These are phyloP conservation scores for Cheilosia vulpina DNA, from an alignment of 2,888 invertebrate species.

Conservation along the genomic window DNA sequence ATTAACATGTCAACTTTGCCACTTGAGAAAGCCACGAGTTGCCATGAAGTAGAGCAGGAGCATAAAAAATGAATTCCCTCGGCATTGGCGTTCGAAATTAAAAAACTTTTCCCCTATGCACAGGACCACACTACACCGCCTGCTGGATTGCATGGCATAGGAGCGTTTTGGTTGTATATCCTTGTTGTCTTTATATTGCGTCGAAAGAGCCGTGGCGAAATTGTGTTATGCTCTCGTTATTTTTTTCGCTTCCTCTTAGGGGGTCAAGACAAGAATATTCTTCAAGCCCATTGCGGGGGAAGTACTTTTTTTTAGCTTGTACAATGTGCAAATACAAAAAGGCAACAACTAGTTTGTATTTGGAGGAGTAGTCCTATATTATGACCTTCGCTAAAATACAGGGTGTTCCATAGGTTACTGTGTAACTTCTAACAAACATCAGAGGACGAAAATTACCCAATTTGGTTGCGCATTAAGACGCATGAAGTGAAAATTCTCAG, in stretches of 20 bases:
- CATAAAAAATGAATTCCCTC: constrained; percentile 66
- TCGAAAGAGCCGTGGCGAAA: constrained; percentile 44
- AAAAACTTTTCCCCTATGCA: constrained; percentile 70
- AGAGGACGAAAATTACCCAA: too few species aligned
- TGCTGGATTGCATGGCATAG: constrained; percentile 63
- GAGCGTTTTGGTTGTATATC: constrained; percentile 61
- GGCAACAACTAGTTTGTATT: too few species aligned
- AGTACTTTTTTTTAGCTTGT: background rate
- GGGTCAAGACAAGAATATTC: constrained; percentile 54
- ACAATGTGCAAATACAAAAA: background rate
- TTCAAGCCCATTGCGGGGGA: constrained; percentile 33
- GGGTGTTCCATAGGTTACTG: too few species aligned
- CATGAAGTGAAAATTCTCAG: too few species aligned
- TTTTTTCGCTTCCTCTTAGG: constrained; percentile 23
- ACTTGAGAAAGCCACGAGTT: constrained; percentile 74
- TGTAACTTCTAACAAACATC: too few species aligned
- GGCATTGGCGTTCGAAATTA: constrained; percentile 65
- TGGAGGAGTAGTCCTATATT: too few species aligned
- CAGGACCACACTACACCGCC: constrained; percentile 47
- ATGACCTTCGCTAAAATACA: too few species aligned
- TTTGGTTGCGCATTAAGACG: too few species aligned
- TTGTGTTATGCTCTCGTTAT: constrained; percentile 39
- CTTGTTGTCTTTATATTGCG: constrained; percentile 66
- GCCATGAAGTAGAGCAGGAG: constrained; percentile 66
- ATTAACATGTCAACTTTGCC: constrained; percentile 75